These are phyloP conservation scores for Drosophila lacteicornis DNA, from an alignment of 1,140 invertebrate species.

Conservation along the genomic window DNA sequence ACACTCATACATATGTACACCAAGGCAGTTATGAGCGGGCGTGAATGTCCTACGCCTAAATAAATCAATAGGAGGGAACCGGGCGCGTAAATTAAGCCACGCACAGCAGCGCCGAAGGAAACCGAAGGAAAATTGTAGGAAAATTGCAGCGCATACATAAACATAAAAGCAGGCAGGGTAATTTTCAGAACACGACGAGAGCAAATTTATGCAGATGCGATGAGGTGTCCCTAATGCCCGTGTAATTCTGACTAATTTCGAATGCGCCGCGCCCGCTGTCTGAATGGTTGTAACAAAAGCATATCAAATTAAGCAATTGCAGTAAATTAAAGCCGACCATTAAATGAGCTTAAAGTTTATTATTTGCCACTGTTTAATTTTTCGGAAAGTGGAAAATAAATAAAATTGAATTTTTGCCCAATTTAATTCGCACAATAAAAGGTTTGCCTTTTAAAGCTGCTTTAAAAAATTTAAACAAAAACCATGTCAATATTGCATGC, in stretches of 20 bases:
- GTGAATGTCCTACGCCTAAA: conserved; percentile 44
- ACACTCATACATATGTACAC: conserved; percentile 9
- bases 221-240: conserved; percentile 42
- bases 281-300: conserved; percentile 12
- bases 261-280: conserved; percentile 7
- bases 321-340: conserved; percentile 6
- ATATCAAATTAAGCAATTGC: conserved; percentile 31
- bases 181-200: conserved; percentile 17
- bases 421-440: conserved; percentile 4
- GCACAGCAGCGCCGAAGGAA: conserved; percentile 4
- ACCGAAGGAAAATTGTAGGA: conserved; percentile 28
- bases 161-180: conserved; percentile 17
- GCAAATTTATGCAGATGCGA: conserved; percentile 50
- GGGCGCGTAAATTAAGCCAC: conserved; percentile 34
- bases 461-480: not conserved
- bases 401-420: not conserved
- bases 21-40: conserved; percentile 37
- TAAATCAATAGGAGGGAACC: conserved; percentile 48
- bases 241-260: conserved; percentile 43
- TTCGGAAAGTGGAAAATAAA: not conserved
- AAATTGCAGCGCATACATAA: conserved; percentile 36
- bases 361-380: not conserved
- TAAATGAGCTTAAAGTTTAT: not conserved
- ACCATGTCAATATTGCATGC: not conserved
- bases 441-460: not conserved